Evolutionary conservation across 2,888 invertebrate species (phyloP), one percentile per base, ranked within the genome.

Genomic region (Dendrolimus houi): DNA sequence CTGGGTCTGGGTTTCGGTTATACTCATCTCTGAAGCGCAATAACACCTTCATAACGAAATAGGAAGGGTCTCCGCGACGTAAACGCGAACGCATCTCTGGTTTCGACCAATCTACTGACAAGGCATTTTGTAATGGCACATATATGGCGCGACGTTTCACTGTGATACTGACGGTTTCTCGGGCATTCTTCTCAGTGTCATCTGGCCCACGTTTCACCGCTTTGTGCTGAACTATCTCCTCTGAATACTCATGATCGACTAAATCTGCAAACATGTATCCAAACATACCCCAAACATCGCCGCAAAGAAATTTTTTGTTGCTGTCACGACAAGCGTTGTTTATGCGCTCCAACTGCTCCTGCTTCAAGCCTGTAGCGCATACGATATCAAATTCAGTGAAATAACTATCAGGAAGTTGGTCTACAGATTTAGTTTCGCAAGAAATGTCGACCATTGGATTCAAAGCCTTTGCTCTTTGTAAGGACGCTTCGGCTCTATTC

Each of bases 391-490:
- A 99, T 53, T 92, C 77, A 41, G 90, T 79, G 72, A 96, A 97
- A 76, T 92, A 98, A 1, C 92, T 92, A 55, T 94, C 93, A 0
- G 93, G 87, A 71, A 97, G 95, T 41, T 93, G 90, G 10, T 92
- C 87, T 0, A 96, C 85, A 12, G 92, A 83, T 52, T 92, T 92
- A 0, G 92, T 92, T 71, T 96, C 95, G 0, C 94, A 91, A 0
- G 88, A 92, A 53, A 99, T 94, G 65, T 95, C 93, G 0, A 99
- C 99, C 94, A 98, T 96, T 0, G 98, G 98, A 87, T 99, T 99
- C 65, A 99, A 92, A 57, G 94, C 94, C 74, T 95, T 95, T 0
- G 97, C 96, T 70, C 96, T 92, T 55, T 92, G 85, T 54, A 96
- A 76, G 0, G 98, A 97, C 53, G 95, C 95, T 80, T 95, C 94